Base-by-base conservation (phyloP, 2,888 invertebrate genomes). In the Metellina segmentata region DNA sequence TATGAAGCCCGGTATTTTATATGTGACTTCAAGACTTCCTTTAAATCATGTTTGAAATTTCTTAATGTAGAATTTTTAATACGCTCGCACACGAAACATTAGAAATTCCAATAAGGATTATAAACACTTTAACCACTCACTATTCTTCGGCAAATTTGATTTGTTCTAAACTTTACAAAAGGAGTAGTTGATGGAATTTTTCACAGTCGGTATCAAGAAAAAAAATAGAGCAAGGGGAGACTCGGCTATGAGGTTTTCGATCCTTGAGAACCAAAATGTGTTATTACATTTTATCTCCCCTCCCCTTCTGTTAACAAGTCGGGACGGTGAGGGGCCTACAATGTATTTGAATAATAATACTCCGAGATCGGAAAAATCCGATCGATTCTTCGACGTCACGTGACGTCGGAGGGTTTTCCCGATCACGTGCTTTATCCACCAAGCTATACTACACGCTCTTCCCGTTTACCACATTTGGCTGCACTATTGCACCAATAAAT, bases 341-440 rank as follows among this genome's bases (percentile, higher is more conserved):
- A 70, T 48, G 20, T 77, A 49, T 16, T 49, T 77, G 71, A 69
- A 53, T 74, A 70, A 86, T 86, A 86, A 69, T 16, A 81, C 86
- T 53, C 70, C 71, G 69, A 81, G 87, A 82, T 52, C 19, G 81
- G 77, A 52, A 83, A 81, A 52, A 49, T 53, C 19, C 81, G 74
- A 91, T 91, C 82, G 88, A 88, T 91, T 78, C n/a, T 83, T 83
- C 83, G 74, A 91, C 88, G 87, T 91, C 88, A 88, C 51, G 85
- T 91, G 91, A 91, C 91, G 91, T 91, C 82, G 91, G 81, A 88
- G 88, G 88, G 91, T 91, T 91, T 91, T 91, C 91, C 88, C 91
- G 19, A 83, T 91, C 91, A 91, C 85, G 85, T 91, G 91, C 34
- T 85, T n/a, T 79, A 71, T 52, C 49, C 78, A 20, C 20, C 19